Evolutionary conservation across 2,888 invertebrate species (phyloP), one percentile per base, ranked within the genome.

Genomic region (Cheilosia vulpina): DNA sequence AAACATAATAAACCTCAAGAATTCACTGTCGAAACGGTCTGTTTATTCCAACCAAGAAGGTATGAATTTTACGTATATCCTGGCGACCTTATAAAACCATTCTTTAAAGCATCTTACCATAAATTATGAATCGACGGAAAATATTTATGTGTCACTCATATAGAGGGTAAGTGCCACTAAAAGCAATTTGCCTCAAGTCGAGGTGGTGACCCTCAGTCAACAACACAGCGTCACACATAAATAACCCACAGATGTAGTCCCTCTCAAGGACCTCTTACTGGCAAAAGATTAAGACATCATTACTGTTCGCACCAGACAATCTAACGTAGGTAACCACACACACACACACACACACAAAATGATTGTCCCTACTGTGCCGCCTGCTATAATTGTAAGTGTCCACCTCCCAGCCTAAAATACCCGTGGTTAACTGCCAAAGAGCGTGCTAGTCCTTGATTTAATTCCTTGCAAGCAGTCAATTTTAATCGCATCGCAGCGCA

Each of bases 391-490:
- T n/a, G 1, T 24, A 15, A 2, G 21, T n/a, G 63, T 47, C n/a
- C 43, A 21, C 38, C 45, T 50, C 4, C 38, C 6, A 21, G 47
- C n/a, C 31, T 17, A 52, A 45, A 53, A 47, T 63, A 31, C 21
- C 50, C 55, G 31, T 24, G 21, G 63, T 71, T 43, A 34, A 41
- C 41, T 65, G 4, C 45, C 68, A 15, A 41, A n/a, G 55, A n/a
- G 45, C 21, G 19, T 41, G n/a, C 19, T 3, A 31, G 21, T 45
- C 31, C 13, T 50, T 50, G 19, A 21, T 71, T 52, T 71, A 77
- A 82, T 72, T 82, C 77, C 78, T 68, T 66, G 72, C 72, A 82
- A 78, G 62, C 77, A 72, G 65, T 62, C 72, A 78, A 77, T 82
- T 72, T 66, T 82, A 72, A 77, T 82, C 82, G 53, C 71, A 82